Evolutionary conservation across 2,888 invertebrate genomes (phyloP).

Genomic region (Maniola hyperantus): DNA sequence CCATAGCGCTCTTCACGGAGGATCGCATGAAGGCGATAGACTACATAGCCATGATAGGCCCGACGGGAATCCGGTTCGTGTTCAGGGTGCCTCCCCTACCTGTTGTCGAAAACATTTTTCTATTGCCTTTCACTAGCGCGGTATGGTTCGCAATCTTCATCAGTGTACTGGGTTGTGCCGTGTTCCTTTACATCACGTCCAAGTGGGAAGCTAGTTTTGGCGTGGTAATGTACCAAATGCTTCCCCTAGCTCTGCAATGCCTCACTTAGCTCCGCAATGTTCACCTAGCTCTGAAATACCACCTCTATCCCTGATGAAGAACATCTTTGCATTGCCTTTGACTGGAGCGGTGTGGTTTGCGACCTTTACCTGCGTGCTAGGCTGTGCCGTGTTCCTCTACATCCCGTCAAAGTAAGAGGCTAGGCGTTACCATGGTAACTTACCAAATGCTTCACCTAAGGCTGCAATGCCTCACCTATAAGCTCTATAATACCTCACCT

Average conservation of each 20-base stretch:
- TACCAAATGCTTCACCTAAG: constrained; percentile 56
- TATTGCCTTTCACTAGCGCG: constrained; percentile 83
- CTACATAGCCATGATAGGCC: constrained; percentile 81
- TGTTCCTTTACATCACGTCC: constrained; percentile 74
- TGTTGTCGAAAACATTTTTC: constrained; percentile 85
- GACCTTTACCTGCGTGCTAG: too few species aligned
- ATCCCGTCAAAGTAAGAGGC: too few species aligned
- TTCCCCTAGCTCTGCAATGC: too few species aligned
- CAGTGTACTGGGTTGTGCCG: constrained; percentile 71
- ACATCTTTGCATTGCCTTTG: too few species aligned
- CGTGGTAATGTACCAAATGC: constrained; percentile 53
- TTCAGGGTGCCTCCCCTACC: constrained; percentile 85
- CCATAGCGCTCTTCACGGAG: constrained; percentile 68
- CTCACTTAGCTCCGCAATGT: too few species aligned
- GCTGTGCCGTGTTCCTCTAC: too few species aligned
- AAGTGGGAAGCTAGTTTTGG: constrained; percentile 73
- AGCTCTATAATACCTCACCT: too few species aligned
- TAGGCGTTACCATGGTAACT: too few species aligned
- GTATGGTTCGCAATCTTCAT: constrained; percentile 84
- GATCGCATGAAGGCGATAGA: constrained; percentile 73
- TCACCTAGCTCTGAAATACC: too few species aligned
- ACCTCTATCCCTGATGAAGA: too few species aligned
- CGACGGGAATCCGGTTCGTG: constrained; percentile 81
- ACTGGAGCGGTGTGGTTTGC: too few species aligned
- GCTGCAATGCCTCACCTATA: too few species aligned